Percentiles rank a stretch among this genome's conserved stretches.
Evolutionary conservation across 2,797 vertebrate genomes (phyloP).

Genomic region (Carcharodon carcharias): DNA sequence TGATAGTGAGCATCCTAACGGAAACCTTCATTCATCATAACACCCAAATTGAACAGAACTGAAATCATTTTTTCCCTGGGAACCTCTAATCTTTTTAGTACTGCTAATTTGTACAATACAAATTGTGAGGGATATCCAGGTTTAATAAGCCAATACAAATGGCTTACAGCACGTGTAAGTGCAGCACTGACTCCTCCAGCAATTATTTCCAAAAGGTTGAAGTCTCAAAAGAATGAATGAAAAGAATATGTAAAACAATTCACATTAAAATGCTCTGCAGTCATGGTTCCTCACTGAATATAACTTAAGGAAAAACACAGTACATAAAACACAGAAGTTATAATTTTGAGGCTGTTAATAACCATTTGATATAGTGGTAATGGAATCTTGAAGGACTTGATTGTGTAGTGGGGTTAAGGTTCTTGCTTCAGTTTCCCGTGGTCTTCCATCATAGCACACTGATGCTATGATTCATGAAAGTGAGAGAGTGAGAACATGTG

Average conservation of each 20-base stretch:
- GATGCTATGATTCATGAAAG: background rate
- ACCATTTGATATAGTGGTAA: background rate
- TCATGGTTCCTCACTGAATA: background rate
- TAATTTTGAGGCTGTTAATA: background rate
- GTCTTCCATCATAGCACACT: background rate
- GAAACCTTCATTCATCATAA: constrained; percentile 1
- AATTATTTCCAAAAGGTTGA: background rate
- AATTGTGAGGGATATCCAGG: background rate
- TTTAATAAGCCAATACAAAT: background rate
- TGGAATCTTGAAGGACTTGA: background rate
- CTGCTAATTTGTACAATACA: background rate
- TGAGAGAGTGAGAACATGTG: background rate
- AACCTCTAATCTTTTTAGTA: background rate
- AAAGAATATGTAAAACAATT: background rate
- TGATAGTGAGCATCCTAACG: background rate
- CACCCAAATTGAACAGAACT: background rate
- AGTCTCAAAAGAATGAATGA: background rate
- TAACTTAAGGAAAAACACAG: background rate
- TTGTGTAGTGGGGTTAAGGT: background rate
- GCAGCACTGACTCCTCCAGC: background rate
- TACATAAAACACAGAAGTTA: background rate
- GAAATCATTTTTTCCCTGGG: background rate
- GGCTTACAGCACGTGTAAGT: background rate
- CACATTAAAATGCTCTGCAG: background rate
- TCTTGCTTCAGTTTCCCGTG: background rate